Percentiles rank a stretch among this genome's conserved stretches.
Conservation (phyloP, 2,797 vertebrate genomes). For the Rhynchonycteris naso region DNA sequence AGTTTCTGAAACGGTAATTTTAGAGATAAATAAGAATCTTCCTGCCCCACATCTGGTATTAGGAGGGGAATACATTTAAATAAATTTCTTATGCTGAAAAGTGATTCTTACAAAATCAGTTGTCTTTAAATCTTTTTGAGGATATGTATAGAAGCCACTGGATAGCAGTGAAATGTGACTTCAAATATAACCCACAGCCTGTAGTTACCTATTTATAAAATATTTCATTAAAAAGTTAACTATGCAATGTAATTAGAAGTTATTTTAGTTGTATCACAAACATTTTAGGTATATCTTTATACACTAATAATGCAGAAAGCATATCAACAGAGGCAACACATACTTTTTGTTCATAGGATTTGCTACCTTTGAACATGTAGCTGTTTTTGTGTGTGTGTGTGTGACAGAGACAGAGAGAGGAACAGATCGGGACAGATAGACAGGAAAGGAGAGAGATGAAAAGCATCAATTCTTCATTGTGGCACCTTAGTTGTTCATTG, state of each 20-base stretch:
- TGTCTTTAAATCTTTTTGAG: neutral
- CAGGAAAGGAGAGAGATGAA: no score
- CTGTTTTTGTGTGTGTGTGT: neutral
- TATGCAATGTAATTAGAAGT: neutral
- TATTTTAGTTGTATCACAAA: neutral
- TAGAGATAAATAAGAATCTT: slow-evolving; percentile 36
- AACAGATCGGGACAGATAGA: no score
- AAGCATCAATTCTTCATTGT: no score
- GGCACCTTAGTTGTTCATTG: no score
- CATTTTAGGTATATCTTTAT: neutral
- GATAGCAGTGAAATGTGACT: neutral
- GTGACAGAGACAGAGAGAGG: no score
- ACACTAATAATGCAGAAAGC: neutral
- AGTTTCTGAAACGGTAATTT: slow-evolving; percentile 44
- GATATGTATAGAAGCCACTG: neutral
- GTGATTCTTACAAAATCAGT: neutral
- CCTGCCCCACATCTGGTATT: neutral
- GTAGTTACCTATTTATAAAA: neutral
- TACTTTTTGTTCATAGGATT: slow-evolving; percentile 19
- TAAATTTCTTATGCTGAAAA: neutral
- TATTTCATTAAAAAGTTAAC: neutral
- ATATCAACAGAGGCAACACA: neutral
- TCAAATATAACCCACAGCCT: neutral
- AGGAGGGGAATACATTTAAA: neutral
- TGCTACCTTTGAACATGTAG: neutral